Percentiles rank a stretch among this genome's conserved stretches.
These are phyloP conservation scores for Caenorhabditis briggsae DNA, from an alignment of 1,140 invertebrate species.

Conservation along the genomic window DNA sequence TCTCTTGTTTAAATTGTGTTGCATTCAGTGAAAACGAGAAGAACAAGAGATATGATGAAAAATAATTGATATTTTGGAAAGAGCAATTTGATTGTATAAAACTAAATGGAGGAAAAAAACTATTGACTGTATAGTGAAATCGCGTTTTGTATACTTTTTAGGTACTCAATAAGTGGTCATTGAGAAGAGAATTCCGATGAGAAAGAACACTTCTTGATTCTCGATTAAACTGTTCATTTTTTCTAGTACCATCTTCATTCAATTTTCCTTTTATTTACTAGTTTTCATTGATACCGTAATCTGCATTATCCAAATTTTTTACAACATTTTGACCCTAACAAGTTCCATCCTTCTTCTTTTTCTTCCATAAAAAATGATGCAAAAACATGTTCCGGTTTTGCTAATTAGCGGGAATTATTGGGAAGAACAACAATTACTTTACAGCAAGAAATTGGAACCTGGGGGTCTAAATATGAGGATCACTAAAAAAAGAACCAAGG, in stretches of 20 bases:
- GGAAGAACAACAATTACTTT: conserved; percentile 15
- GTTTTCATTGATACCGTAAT: background rate
- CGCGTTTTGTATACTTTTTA: conserved; percentile 21
- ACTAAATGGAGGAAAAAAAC: background rate
- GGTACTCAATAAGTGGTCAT: conserved; percentile 35
- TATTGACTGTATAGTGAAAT: background rate
- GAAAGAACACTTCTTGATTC: conserved; percentile 26
- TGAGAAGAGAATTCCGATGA: conserved; percentile 21
- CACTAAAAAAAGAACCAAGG: background rate
- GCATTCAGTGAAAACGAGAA: background rate
- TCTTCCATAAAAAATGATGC: background rate
- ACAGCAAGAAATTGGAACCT: conserved; percentile 12
- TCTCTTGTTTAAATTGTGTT: background rate
- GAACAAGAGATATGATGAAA: conserved; percentile 25
- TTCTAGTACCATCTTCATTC: background rate
- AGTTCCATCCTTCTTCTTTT: background rate
- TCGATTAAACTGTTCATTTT: background rate
- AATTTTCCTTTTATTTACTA: background rate
- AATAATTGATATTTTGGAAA: conserved; percentile 31
- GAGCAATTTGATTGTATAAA: background rate
- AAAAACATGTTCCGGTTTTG: conserved; percentile 23
- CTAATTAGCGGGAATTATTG: conserved; percentile 44
- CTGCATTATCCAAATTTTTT: background rate
- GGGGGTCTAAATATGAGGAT: background rate
- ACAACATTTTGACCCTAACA: background rate